A percentile compares a stretch with the other conserved stretches of the same genome.
Evolutionary conservation across 1,140 invertebrate species (phyloP).

Genomic region (Diprion similis): DNA sequence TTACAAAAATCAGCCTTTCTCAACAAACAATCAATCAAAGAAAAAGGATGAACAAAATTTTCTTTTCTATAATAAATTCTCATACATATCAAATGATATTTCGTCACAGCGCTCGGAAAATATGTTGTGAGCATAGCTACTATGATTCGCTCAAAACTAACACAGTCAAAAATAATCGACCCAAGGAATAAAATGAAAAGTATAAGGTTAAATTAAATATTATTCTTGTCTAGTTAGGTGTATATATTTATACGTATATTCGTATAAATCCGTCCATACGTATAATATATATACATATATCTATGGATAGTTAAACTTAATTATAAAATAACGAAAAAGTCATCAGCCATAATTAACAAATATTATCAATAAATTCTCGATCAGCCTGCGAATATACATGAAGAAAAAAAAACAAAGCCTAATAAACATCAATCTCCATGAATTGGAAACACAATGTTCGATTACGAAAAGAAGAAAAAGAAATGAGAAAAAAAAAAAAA

Average conservation of each 20-base stretch:
- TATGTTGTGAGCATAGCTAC: slow-evolving; percentile 40
- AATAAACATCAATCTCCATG: too few relatives aligned
- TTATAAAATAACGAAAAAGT: background rate
- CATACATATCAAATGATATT: slow-evolving; percentile 46
- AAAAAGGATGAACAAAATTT: background rate
- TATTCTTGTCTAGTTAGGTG: too few relatives aligned
- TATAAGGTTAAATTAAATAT: too few relatives aligned
- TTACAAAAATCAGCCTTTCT: slow-evolving; percentile 58
- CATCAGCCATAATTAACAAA: slow-evolving; percentile 1
- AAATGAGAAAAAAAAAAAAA: background rate
- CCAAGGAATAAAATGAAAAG: slow-evolving; percentile 20
- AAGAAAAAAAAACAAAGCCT: background rate
- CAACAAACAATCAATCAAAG: too few relatives aligned
- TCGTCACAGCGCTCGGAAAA: slow-evolving; percentile 58
- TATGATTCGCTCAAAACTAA: slow-evolving; percentile 28
- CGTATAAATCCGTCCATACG: too few relatives aligned
- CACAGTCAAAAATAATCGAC: slow-evolving; percentile 22
- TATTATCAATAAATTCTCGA: background rate
- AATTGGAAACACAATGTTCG: background rate
- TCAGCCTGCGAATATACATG: background rate
- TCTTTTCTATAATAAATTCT: slow-evolving; percentile 54
- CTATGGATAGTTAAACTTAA: too few relatives aligned
- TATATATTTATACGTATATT: too few relatives aligned
- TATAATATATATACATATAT: too few relatives aligned
- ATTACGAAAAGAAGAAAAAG: background rate